phyloP scores from a whole-genome alignment of 2,113 vertebrate genomes.

The Eptesicus fuscus region DNA sequence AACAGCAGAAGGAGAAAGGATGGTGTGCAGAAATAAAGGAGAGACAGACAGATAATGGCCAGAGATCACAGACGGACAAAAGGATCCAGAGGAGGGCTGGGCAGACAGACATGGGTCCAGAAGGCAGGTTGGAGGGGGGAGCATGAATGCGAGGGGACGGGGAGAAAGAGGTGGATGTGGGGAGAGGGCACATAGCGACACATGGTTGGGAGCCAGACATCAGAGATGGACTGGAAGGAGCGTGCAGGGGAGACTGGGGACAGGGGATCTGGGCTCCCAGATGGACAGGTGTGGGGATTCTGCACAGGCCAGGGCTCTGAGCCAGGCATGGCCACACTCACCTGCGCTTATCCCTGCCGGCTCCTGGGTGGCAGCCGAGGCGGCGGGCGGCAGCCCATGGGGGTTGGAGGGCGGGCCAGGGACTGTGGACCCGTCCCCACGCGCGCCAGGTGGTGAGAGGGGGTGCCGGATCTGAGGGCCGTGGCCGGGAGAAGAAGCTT shows the following conservation, averaged over 20 bases:
- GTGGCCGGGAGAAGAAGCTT: neutral
- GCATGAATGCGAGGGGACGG: neutral
- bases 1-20: neutral
- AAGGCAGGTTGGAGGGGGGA: neutral
- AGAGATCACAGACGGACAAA: neutral
- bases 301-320: slow-evolving; percentile 2
- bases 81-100: slow-evolving; percentile 37
- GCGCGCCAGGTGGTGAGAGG: neutral
- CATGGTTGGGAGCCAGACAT: slow-evolving; percentile 6
- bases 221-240: neutral
- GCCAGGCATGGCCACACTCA: slow-evolving; percentile 47
- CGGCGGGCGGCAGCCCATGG: slow-evolving; percentile 72
- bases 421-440: slow-evolving; percentile 55
- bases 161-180: neutral
- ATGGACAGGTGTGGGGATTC: slow-evolving; percentile 37
- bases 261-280: neutral
- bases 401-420: slow-evolving; percentile 49
- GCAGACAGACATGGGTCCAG: neutral
- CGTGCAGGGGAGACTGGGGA: neutral
- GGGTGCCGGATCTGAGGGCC: slow-evolving; percentile 23
- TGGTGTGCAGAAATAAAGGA: neutral
- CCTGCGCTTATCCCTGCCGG: slow-evolving; percentile 64
- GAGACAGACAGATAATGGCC: neutral
- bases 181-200: neutral
- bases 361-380: slow-evolving; percentile 57